phyloP scores from a whole-genome alignment of 2,113 vertebrate genomes.

The Bambusicola thoracicus region DNA sequence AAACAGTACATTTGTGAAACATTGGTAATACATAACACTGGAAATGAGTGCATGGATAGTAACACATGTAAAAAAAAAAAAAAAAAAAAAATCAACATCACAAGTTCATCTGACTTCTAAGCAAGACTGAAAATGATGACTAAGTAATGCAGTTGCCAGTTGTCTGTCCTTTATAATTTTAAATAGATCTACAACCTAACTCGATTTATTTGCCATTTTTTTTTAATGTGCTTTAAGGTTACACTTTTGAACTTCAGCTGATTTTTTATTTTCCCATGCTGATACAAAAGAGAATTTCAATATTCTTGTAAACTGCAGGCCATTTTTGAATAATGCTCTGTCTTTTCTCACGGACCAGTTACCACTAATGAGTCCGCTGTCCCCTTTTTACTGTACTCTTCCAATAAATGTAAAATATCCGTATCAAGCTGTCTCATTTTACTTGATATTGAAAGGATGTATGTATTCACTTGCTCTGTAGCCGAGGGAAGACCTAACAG shows the following conservation, averaged over 20 bases:
- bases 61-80: conserved; percentile 33
- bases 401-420: conserved; percentile 86
- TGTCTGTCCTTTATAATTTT: conserved; percentile 67
- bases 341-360: conserved; percentile 71
- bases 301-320: conserved; percentile 66
- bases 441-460: conserved; percentile 35
- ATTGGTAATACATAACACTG: conserved; percentile 73
- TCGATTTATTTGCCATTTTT: conserved; percentile 82
- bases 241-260: conserved; percentile 71
- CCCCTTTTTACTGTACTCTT: conserved; percentile 79
- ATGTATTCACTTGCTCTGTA: conserved; percentile 33
- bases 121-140: conserved; percentile 50
- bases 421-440: conserved; percentile 56
- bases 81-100: not conserved
- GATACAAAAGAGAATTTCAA: conserved; percentile 51
- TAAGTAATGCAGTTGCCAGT: conserved; percentile 39
- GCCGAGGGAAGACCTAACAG: not conserved
- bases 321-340: conserved; percentile 62
- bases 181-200: conserved; percentile 76
- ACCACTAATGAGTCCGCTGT: conserved; percentile 69
- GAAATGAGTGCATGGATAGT: conserved; percentile 64
- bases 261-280: conserved; percentile 65
- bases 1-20: conserved; percentile 76
- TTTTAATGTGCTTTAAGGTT: conserved; percentile 67
- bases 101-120: conserved; percentile 60